A percentile compares a stretch with the other conserved stretches of the same genome.
Conservation (phyloP, 2,797 vertebrate genomes). For the Lycodopsis pacificus region DNA sequence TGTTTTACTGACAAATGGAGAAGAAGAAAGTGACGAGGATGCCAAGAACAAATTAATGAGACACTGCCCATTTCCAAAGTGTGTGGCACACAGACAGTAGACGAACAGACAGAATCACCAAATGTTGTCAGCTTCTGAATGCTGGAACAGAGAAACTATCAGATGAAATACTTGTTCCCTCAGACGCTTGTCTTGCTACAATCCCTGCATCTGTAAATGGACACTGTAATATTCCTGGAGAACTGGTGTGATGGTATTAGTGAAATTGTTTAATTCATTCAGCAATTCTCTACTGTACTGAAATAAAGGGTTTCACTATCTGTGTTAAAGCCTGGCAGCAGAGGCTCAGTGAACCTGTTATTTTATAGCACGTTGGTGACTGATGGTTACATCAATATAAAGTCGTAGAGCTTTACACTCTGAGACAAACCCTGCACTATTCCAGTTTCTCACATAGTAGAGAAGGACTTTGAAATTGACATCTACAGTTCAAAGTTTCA, state of each 20-base stretch:
- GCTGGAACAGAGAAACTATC: slow-evolving; percentile 4
- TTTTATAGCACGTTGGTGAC: neutral
- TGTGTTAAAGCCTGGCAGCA: neutral
- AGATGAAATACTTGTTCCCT: neutral
- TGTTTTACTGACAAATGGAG: slow-evolving; percentile 11
- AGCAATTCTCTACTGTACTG: neutral
- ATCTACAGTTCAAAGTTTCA: neutral
- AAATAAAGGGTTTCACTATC: neutral
- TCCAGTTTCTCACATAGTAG: slow-evolving; percentile 2
- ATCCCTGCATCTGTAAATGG: slow-evolving; percentile 1
- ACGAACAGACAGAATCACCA: slow-evolving; percentile 15
- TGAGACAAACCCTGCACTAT: slow-evolving; percentile 2
- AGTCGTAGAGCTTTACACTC: neutral
- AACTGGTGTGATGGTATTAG: neutral
- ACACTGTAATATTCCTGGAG: neutral
- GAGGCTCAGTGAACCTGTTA: neutral
- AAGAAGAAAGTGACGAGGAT: slow-evolving; percentile 17
- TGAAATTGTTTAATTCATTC: neutral
- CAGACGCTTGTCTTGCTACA: neutral
- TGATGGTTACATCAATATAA: slow-evolving; percentile 2
- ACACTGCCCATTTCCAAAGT: slow-evolving; percentile 22
- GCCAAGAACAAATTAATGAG: slow-evolving; percentile 36
- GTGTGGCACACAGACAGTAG: slow-evolving; percentile 14
- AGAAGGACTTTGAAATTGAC: neutral
- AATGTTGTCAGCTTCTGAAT: slow-evolving; percentile 18